These are phyloP conservation scores for Anguilla rostrata DNA, from an alignment of 2,113 vertebrate species.

Conservation along the genomic window DNA sequence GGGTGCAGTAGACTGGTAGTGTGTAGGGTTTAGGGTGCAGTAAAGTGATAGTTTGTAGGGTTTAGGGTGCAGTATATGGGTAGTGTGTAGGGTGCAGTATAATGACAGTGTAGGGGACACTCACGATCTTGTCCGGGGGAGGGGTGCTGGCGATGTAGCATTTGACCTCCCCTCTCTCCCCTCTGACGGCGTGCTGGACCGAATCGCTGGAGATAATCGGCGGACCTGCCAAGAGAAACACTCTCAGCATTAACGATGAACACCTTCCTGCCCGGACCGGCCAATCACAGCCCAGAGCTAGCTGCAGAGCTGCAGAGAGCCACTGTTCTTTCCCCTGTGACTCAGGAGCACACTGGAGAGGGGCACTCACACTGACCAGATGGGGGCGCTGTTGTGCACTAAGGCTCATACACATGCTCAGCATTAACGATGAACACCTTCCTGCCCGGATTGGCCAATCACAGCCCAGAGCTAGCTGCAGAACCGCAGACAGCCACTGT, in stretches of 20 bases:
- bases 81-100: not conserved
- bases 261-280: not conserved
- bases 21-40: not conserved
- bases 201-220: slow-evolving; percentile 92
- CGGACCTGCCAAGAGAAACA: slow-evolving; percentile 68
- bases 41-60: not conserved
- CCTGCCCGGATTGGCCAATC: not conserved
- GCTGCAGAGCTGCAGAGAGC: slow-evolving; percentile 9
- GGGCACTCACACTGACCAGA: no score
- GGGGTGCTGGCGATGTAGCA: slow-evolving; percentile 95
- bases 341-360: no score
- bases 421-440: not conserved
- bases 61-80: not conserved
- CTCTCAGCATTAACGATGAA: slow-evolving; percentile 2
- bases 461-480: not conserved
- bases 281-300: not conserved
- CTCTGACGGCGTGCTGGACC: slow-evolving; percentile 83
- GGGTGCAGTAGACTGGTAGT: not conserved
- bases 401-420: not conserved
- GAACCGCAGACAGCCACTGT: slow-evolving; percentile 2
- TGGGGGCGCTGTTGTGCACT: no score
- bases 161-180: slow-evolving; percentile 86
- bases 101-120: slow-evolving; percentile 48
- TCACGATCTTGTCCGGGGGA: slow-evolving; percentile 91
- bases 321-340: not conserved